Conservation (phyloP, 2,888 invertebrate genomes). For the Arctia plantaginis region DNA sequence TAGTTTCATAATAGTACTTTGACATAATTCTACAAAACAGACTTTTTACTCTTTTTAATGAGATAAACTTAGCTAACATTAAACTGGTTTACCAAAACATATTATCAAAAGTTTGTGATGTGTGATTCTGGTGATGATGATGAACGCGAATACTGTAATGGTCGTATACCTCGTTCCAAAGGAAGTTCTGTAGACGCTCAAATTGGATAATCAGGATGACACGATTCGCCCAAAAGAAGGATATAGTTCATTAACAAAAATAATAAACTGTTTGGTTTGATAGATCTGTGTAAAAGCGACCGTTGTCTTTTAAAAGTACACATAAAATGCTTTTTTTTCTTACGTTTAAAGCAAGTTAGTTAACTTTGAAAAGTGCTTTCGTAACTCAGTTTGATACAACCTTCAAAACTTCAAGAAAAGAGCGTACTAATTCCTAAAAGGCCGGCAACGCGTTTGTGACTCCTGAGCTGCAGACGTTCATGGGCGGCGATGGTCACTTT, state of each 20-base stretch:
- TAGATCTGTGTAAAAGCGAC: not conserved
- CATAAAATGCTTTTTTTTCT: not conserved
- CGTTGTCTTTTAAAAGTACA: not conserved
- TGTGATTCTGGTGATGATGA: not conserved
- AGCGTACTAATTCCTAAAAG: too few relatives aligned
- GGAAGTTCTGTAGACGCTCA: not conserved
- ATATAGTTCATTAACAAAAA: not conserved
- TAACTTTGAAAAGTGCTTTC: not conserved
- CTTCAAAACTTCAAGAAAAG: too few relatives aligned
- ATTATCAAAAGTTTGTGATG: too few relatives aligned
- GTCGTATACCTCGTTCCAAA: not conserved
- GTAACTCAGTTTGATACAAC: too few relatives aligned
- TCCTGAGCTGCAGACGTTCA: too few relatives aligned
- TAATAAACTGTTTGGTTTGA: not conserved
- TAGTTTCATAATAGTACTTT: conserved; percentile 36
- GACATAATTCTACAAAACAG: conserved; percentile 4
- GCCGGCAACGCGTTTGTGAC: too few relatives aligned
- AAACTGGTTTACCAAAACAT: not conserved
- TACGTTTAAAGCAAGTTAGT: not conserved
- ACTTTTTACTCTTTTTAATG: not conserved
- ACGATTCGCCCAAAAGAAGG: not conserved
- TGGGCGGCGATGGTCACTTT: too few relatives aligned
- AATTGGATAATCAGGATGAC: not conserved
- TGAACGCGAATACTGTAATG: not conserved
- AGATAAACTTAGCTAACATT: not conserved